phyloP scores from a whole-genome alignment of 2,888 invertebrate species.

The Lasioglossum zephyrum region DNA sequence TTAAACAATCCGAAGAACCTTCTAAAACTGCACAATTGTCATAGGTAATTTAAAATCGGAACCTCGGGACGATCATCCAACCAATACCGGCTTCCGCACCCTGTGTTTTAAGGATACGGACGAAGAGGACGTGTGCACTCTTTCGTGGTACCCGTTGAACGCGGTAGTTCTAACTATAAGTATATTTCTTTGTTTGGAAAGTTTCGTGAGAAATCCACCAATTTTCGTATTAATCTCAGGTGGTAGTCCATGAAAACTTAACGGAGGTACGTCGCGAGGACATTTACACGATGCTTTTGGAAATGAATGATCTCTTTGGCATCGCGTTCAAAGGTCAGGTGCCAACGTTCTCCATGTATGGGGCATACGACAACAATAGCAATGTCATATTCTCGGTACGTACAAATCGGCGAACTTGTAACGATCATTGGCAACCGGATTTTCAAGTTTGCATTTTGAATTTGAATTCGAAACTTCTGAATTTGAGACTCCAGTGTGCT shows the following conservation, averaged over 20 bases:
- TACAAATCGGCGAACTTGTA: slow-evolving; percentile 30
- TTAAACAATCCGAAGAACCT: not conserved
- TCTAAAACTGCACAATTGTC: not conserved
- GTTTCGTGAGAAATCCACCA: not conserved
- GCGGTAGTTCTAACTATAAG: slow-evolving; percentile 42
- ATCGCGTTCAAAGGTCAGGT: slow-evolving; percentile 86
- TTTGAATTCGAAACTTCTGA: not conserved
- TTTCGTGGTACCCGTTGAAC: slow-evolving; percentile 78
- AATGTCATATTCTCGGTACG: slow-evolving; percentile 88
- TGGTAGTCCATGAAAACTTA: slow-evolving; percentile 87
- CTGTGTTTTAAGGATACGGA: slow-evolving; percentile 77
- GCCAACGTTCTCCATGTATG: slow-evolving; percentile 89
- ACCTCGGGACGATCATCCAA: not conserved
- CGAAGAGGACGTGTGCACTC: slow-evolving; percentile 69
- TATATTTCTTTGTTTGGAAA: not conserved
- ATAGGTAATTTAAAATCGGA: slow-evolving; percentile 20
- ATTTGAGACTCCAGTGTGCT: not conserved
- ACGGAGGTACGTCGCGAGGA: slow-evolving; percentile 87
- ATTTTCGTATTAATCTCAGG: slow-evolving; percentile 80
- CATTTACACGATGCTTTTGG: slow-evolving; percentile 89
- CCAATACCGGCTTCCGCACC: slow-evolving; percentile 65
- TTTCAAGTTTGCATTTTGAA: not conserved
- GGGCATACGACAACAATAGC: slow-evolving; percentile 87
- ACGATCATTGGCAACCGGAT: not conserved
- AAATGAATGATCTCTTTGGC: slow-evolving; percentile 90